Evolutionary conservation across 2,113 vertebrate species (phyloP).

Genomic region (Sprattus sprattus): DNA sequence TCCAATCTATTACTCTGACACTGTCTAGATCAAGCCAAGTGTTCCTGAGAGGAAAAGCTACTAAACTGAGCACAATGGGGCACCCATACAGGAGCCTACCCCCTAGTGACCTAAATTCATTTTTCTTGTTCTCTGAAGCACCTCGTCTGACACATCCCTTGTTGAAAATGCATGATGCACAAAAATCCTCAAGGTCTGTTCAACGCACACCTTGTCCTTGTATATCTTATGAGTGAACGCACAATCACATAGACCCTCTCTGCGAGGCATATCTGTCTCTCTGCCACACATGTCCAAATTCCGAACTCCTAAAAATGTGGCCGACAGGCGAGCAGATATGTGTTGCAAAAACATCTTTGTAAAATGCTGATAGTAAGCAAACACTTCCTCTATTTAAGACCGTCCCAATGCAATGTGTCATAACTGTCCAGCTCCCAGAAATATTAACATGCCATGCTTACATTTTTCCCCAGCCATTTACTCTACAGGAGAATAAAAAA

Average conservation of each 20-base stretch:
- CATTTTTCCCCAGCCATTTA: constrained; percentile 50
- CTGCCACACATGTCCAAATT: neutral
- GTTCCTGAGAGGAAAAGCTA: neutral
- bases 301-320: neutral
- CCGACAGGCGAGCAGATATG: neutral
- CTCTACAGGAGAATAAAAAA: constrained; percentile 6
- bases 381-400: neutral
- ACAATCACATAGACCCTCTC: neutral
- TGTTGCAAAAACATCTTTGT: neutral
- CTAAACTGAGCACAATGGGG: neutral
- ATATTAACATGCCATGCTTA: constrained; percentile 47
- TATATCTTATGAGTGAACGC: neutral
- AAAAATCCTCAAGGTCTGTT: constrained; percentile 7
- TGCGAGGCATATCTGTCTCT: neutral
- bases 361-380: neutral
- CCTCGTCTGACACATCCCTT: neutral
- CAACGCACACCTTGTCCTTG: neutral
- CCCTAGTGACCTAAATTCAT: neutral
- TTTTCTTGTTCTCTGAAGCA: neutral
- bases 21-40: neutral
- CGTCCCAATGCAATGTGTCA: neutral
- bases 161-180: neutral
- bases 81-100: neutral
- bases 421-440: constrained; percentile 38
- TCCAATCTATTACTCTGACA: neutral